Base-by-base conservation (phyloP, 2,797 vertebrate species). In the Carcharodon carcharias region DNA sequence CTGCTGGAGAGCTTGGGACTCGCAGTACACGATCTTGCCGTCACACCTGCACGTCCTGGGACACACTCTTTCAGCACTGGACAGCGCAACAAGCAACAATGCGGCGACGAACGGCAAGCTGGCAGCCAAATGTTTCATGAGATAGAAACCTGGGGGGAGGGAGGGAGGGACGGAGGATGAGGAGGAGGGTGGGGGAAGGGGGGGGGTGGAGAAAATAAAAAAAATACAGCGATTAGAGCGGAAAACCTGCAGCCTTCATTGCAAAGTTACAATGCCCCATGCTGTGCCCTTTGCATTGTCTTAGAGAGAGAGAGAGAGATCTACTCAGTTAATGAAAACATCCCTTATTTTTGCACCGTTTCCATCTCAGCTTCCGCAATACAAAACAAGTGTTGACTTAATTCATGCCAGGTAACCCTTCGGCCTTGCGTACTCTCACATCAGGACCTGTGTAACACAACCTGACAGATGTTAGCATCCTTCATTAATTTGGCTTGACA, bases 1-100 rank as follows among this genome's bases (percentile, higher is more conserved):
- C 96, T 99, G 99, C 77, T 98, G 98, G 96, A 99, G 99, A 2
- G 99, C 99, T 21, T 98, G 99, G 95, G 99, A 99, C 97, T 99
- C 99, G 54, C 99, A 99, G 98, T 99, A 99, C 95, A 99, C 99
- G 96, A 99, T 99, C 98, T 99, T 99, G 97, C 99, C 99, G 96
- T 99, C 99, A 80, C 99, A 99, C 97, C 99, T 98, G 97, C 99
- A 99, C 98, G 97, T 99, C 97, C 97, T 98, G 96, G 99, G 99
- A 97, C 99, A 99, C 96, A 98, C 98, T 96, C 99, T 98, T 98
- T 99, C 99, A 89, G 99, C 98, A 96, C 98, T 98, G 88, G 97
- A 96, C 11, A 98, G 98, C 97, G 97, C 97, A 7, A 97, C 98
- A n/a, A 98, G 97, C 97, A 99, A 98, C 97, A 97, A 97, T 58